A percentile compares a stretch with the other conserved stretches of the same genome.
These are phyloP conservation scores for Acanthosepion pharaonis DNA, from an alignment of 2,888 invertebrate genomes.

Conservation along the genomic window DNA sequence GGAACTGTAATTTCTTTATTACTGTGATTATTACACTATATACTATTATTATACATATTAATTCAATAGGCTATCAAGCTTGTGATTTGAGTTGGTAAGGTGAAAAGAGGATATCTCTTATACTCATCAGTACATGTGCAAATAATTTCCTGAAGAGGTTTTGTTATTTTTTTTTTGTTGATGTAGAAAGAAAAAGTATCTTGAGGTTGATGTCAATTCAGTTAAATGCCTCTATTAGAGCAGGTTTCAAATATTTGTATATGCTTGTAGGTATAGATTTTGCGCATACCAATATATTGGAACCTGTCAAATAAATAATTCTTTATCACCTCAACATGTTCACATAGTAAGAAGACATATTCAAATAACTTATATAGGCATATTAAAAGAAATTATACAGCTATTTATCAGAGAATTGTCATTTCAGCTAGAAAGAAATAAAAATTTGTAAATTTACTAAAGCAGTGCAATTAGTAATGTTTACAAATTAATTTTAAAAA, in stretches of 20 bases:
- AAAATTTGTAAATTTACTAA: no score
- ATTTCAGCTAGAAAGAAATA: no score
- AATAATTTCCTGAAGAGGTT: neutral
- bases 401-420: no score
- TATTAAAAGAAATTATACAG: no score
- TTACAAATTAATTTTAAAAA: no score
- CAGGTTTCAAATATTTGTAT: neutral
- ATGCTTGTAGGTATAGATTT: no score
- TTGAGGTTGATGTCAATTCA: neutral
- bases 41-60: neutral
- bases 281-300: neutral
- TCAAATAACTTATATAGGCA: neutral
- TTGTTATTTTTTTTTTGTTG: neutral
- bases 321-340: neutral
- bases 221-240: neutral
- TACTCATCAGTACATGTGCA: neutral
- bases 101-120: no score
- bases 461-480: no score
- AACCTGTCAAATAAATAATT: neutral
- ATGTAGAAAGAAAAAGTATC: no score
- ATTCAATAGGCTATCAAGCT: neutral
- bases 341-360: constrained; percentile 17
- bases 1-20: neutral
- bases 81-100: neutral
- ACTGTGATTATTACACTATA: neutral